Evolutionary conservation across 2,888 invertebrate genomes (phyloP).

Genomic region (Idaea dimidiata): DNA sequence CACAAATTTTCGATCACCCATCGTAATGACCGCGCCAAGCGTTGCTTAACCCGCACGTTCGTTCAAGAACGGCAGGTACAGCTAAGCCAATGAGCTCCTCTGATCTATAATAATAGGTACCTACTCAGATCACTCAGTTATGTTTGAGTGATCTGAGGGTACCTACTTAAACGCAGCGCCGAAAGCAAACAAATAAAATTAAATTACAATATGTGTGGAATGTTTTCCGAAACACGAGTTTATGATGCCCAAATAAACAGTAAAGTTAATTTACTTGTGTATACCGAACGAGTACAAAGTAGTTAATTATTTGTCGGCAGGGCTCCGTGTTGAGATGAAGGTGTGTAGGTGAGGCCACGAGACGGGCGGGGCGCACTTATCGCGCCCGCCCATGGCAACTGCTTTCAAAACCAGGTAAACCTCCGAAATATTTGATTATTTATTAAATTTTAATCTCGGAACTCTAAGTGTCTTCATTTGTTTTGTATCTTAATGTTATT

Average conservation of each 20-base stretch:
- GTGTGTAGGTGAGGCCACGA: slow-evolving; percentile 71
- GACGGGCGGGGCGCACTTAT: slow-evolving; percentile 71
- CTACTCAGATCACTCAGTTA: too few relatives aligned
- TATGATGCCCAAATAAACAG: slow-evolving; percentile 1
- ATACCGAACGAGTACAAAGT: slow-evolving; percentile 13
- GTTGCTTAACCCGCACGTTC: too few relatives aligned
- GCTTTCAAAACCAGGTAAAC: slow-evolving; percentile 58
- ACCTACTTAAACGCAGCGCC: not conserved
- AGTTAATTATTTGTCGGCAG: slow-evolving; percentile 51
- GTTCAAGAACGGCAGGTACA: too few relatives aligned
- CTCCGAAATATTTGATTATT: slow-evolving; percentile 1
- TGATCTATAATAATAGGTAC: too few relatives aligned
- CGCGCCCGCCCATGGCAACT: slow-evolving; percentile 77
- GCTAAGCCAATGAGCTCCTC: too few relatives aligned
- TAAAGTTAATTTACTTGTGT: slow-evolving; percentile 17
- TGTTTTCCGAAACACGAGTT: not conserved
- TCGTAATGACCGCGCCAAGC: too few relatives aligned
- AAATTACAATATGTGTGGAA: not conserved
- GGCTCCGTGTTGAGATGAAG: slow-evolving; percentile 55
- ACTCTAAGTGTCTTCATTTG: slow-evolving; percentile 2
- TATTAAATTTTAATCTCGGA: slow-evolving; percentile 2
- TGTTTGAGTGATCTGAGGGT: too few relatives aligned
- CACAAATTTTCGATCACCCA: too few relatives aligned
- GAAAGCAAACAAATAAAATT: not conserved
- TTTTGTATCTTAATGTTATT: not conserved